A percentile compares a stretch with the other conserved stretches of the same genome.
Evolutionary conservation across 1,140 invertebrate species (phyloP).

Genomic region (Bombus cullumanus): DNA sequence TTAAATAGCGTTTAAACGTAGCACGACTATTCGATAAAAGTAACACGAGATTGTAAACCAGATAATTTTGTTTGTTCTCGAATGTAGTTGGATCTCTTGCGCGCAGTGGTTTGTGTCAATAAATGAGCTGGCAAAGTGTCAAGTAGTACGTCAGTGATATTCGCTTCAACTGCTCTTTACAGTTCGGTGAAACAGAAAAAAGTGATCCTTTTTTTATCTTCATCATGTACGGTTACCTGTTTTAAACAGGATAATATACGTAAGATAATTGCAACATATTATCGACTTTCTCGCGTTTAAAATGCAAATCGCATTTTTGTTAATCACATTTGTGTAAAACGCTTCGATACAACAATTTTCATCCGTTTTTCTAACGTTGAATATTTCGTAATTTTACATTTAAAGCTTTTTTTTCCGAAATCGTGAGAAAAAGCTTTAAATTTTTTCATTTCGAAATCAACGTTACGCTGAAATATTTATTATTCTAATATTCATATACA

Average conservation of each 20-base stretch:
- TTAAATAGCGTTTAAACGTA: conserved; percentile 24
- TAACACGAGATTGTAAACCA: conserved; percentile 33
- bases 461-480: too few species aligned
- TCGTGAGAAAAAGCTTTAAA: not conserved
- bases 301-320: not conserved
- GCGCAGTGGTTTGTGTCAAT: conserved; percentile 29
- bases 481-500: too few species aligned
- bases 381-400: too few species aligned
- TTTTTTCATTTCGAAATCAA: not conserved
- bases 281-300: not conserved
- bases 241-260: not conserved
- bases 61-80: conserved; percentile 43
- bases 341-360: not conserved
- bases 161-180: not conserved
- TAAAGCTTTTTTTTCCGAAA: not conserved
- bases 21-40: conserved; percentile 8
- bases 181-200: conserved; percentile 22
- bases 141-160: conserved; percentile 47
- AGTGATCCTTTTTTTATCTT: too few species aligned
- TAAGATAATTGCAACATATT: not conserved
- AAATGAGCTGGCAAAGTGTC: conserved; percentile 42
- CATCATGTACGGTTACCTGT: not conserved
- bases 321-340: not conserved
- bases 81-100: not conserved
- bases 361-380: too few species aligned